Base-by-base conservation (phyloP, 2,797 vertebrate genomes). In the Gambusia yucatana region DNA sequence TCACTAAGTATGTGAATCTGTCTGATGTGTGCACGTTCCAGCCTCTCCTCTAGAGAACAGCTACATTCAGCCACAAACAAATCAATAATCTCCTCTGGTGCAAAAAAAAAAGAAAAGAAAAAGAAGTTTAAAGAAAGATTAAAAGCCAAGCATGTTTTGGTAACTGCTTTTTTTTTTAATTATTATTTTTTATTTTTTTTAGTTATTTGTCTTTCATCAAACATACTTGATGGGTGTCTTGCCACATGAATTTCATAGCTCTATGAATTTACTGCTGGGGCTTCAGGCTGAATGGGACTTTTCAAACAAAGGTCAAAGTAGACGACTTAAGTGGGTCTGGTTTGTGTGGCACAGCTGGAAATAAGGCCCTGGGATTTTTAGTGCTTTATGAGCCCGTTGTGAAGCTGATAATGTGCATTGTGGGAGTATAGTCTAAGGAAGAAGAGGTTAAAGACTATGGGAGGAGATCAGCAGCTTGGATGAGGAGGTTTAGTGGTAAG, bases 171-270 rank as follows among this genome's bases (percentile, higher is more conserved):
- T 41, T 41, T 41, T 41, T 41, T 41, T 3, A 3, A 33, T 33
- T 33, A 33, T 33, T 33, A 33, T 33, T 33, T 33, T 33, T 33
- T 44, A 0, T 44, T 44, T 48, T 17, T 52, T 52, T 8, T 3
- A 52, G 48, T 52, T 52, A 22, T 52, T 52, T 52, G 20, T 90
- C 92, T 94, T 90, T 94, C 94, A 96, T 96, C 96, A 96, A 96
- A 96, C 93, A 93, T 87, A 94, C 94, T 94, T 90, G 92, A 94
- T 92, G 93, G 94, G 91, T 92, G 94, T 93, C 93, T 84, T 95
- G 95, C 94, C 91, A 95, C 93, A 92, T 95, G 96, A 92, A 95
- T 95, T 96, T 96, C 95, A 96, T 96, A 95, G 95, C 93, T 95
- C 90, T 92, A 95, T 96, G 94, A 96, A 97, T 95, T 95, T 94